phyloP scores from a whole-genome alignment of 2,113 vertebrate genomes.

The Mesembrinibis cayennensis region DNA sequence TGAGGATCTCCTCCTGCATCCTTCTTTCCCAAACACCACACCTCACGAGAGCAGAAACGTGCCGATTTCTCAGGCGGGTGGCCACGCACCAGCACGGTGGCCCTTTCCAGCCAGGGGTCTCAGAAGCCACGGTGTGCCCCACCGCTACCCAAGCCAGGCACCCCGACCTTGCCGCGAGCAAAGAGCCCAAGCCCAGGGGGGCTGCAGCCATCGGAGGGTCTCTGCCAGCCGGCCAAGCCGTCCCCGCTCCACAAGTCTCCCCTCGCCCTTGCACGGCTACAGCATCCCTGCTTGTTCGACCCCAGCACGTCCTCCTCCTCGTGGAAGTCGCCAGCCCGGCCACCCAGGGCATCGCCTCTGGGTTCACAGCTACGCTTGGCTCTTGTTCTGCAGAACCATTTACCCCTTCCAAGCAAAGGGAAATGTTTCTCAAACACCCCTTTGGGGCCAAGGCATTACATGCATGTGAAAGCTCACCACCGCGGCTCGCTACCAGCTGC shows the following conservation, averaged over 20 bases:
- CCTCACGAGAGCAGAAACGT: rapidly evolving
- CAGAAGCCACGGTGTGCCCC: not conserved
- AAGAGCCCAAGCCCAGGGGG: not conserved
- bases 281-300: not conserved
- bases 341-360: not conserved
- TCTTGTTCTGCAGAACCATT: not conserved
- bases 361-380: not conserved
- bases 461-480: not conserved
- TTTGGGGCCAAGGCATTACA: not conserved
- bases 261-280: not conserved
- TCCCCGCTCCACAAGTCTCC: not conserved
- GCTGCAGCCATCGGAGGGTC: not conserved
- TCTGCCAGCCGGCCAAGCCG: rapidly evolving
- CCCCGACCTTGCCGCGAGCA: rapidly evolving
- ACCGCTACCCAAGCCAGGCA: not conserved
- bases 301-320: rapidly evolving
- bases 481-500: not conserved
- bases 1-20: not conserved
- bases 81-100: not conserved
- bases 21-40: not conserved
- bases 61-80: not conserved
- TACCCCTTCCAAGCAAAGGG: not conserved
- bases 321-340: not conserved
- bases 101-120: not conserved
- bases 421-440: not conserved